Evolutionary conservation across 2,888 invertebrate species (phyloP), one percentile per base, ranked within the genome.

Genomic region (Ephialtes manifestator): DNA sequence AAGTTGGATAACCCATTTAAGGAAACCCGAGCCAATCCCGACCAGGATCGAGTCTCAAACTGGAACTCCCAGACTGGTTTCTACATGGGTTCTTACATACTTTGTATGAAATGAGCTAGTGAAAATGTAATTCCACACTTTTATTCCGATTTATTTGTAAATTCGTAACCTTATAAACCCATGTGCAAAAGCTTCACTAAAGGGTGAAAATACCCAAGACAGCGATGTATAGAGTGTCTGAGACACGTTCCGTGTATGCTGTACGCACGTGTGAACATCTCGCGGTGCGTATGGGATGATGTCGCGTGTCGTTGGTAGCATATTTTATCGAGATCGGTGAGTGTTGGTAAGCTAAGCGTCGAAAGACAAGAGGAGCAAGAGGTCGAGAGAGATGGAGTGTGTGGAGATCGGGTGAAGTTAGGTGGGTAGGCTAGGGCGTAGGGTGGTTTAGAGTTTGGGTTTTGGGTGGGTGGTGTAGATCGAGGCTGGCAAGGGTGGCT

Each of bases 401-500:
- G 82, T 67, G 77, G 81, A 65, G 87, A 67, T 43, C 85, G 87
- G 88, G 87, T 87, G 88, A 88, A 89, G 90, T 89, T 87, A 84
- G 88, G 88, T 86, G 83, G 89, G 82, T 82, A 87, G 87, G 85
- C 81, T 79, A 71, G 88, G 75, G 81, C n/a, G 76, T 35, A 72
- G 76, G 71, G 55, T 74, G 72, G 75, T 85, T 85, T 79, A 82
- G 79, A 85, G 79, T 85, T 84, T 77, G 87, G 83, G 83, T 76
- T 85, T 84, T 60, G 87, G 85, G 84, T 75, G 86, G 83, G 81
- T 74, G 78, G 85, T 70, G 80, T 60, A 85, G 88, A 88, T 88
- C 86, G 89, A 89, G 89, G 81, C 58, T 67, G 68, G 79, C 67
- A 90, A 91, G 92, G 92, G 92, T 92, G 91, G 90, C 89, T 91